Evolutionary conservation across 1,140 invertebrate species (phyloP).

Genomic region (Rhopalosiphum maidis): DNA sequence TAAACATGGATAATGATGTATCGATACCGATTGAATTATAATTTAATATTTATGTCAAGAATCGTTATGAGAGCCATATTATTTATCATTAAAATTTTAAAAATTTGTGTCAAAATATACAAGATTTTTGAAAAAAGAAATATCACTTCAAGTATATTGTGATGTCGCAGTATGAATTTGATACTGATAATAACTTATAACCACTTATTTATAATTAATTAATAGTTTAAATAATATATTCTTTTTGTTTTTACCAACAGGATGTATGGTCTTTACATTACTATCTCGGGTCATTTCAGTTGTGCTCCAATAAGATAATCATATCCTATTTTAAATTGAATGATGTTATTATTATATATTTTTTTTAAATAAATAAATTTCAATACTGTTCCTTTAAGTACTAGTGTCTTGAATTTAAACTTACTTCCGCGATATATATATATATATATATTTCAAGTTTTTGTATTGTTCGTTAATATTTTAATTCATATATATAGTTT

Average conservation of each 20-base stretch:
- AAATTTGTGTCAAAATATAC: background rate
- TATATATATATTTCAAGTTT: background rate
- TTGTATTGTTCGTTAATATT: background rate
- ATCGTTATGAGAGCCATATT: background rate
- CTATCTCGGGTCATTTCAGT: background rate
- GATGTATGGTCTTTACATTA: background rate
- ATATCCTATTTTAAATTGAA: background rate
- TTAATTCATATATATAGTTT: background rate
- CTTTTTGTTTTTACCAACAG: background rate
- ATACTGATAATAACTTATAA: background rate
- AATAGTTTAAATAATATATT: background rate
- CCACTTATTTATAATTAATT: background rate
- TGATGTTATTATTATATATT: background rate
- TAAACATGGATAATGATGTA: background rate
- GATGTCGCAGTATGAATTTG: rapidly evolving
- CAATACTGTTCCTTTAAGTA: background rate
- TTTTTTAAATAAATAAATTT: background rate
- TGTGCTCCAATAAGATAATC: background rate
- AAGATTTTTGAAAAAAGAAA: background rate
- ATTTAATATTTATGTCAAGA: background rate
- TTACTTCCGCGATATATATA: background rate
- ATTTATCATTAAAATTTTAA: background rate
- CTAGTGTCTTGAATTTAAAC: background rate
- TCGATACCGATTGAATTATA: background rate
- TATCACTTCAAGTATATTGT: background rate